A percentile compares a stretch with the other conserved stretches of the same genome.
These are phyloP conservation scores for Trogon surrucura DNA, from an alignment of 2,113 vertebrate species.

Conservation along the genomic window DNA sequence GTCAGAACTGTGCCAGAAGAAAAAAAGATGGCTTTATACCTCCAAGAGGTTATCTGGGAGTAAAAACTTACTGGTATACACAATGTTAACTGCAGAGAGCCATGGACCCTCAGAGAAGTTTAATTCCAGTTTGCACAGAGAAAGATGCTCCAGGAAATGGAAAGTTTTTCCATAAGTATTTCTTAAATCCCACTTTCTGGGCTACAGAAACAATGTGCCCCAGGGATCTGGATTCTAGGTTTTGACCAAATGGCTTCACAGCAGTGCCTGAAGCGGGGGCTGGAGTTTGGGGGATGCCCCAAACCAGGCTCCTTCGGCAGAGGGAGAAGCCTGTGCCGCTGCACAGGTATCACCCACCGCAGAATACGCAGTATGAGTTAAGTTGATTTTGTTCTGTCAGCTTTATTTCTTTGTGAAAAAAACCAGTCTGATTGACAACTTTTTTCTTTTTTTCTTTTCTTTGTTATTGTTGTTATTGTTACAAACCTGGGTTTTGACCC, in stretches of 20 bases:
- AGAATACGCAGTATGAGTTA: neutral
- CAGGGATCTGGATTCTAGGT: neutral
- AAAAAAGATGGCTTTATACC: neutral
- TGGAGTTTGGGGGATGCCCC: accelerated
- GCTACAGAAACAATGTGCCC: neutral
- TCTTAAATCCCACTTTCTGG: neutral
- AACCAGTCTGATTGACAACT: neutral
- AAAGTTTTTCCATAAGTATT: accelerated
- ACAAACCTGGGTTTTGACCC: neutral
- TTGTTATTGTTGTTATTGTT: neutral
- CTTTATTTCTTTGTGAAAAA: neutral
- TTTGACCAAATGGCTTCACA: neutral
- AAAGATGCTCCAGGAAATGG: neutral
- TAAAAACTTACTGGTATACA: neutral
- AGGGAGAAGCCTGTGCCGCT: accelerated
- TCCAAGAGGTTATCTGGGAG: neutral
- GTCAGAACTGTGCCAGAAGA: neutral
- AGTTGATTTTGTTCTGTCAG: neutral
- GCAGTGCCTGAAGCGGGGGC: neutral
- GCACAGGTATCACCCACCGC: neutral
- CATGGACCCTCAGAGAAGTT: neutral
- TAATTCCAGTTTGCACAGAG: neutral
- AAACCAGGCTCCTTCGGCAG: accelerated
- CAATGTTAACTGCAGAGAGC: neutral
- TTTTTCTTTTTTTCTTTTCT: neutral